phyloP scores from a whole-genome alignment of 2,888 invertebrate species.

The Lochmaea crataegi region DNA sequence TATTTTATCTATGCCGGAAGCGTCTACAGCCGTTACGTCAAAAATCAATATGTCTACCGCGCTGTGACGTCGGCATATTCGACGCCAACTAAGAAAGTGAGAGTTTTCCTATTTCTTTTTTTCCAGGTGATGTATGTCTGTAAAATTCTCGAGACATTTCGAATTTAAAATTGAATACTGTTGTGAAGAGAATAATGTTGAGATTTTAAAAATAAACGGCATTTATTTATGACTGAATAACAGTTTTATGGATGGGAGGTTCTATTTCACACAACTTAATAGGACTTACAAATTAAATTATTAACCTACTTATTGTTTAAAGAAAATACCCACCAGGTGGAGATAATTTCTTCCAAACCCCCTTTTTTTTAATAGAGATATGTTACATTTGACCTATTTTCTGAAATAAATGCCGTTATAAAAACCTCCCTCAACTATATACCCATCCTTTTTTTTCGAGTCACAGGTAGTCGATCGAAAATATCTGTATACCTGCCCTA shows the following conservation, averaged over 20 bases:
- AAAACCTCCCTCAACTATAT: conserved; percentile 1
- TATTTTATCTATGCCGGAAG: conserved; percentile 6
- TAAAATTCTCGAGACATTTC: not conserved
- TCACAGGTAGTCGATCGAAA: conserved; percentile 40
- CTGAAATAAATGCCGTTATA: conserved; percentile 24
- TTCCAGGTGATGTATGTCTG: not conserved
- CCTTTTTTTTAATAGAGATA: conserved; percentile 18
- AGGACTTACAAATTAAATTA: not conserved
- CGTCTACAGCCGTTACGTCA: conserved; percentile 35
- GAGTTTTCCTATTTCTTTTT: conserved; percentile 49
- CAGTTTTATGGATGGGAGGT: not conserved
- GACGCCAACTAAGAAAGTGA: conserved; percentile 54
- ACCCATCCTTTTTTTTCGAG: conserved; percentile 7
- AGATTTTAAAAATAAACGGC: conserved; percentile 17
- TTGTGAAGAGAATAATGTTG: too few species aligned
- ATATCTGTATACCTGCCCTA: conserved; percentile 49
- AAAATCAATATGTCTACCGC: conserved; percentile 44
- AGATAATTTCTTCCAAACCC: not conserved
- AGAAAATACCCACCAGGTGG: conserved; percentile 20
- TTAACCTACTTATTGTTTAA: not conserved
- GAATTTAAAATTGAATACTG: not conserved
- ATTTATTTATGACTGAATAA: conserved; percentile 2
- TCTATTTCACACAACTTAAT: not conserved
- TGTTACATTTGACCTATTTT: conserved; percentile 32
- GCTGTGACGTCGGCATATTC: conserved; percentile 54